Base-by-base conservation (phyloP, 2,113 vertebrate genomes). In the Ammodytes marinus region DNA sequence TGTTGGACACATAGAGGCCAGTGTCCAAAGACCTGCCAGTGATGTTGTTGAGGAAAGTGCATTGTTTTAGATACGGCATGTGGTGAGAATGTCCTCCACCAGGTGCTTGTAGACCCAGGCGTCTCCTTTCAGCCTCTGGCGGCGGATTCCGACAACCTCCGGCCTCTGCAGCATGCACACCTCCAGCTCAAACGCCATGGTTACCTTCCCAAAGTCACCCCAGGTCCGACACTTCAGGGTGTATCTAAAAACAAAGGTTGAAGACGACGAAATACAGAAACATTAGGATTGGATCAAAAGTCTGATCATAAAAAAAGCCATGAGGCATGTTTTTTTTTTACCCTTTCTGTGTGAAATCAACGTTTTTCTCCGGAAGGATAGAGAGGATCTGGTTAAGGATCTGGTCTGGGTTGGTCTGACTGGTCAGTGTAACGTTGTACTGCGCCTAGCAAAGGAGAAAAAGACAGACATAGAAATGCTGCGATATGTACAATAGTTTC, bases 61-160 rank as follows among this genome's bases (percentile, higher is more conserved):
- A 12, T 45, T 63, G 2, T 68, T 27, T 90, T 89, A 97, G 52
- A 97, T 89, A 2, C 93, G 94, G 90, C 94, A 97, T 85, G 95
- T 94, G 42, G 96, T 96, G 8, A 99, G 93, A 79, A 98, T 96
- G 83, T 97, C 96, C 89, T 99, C 98, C 79, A 99, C 94, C 82
- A 99, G 95, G 74, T 96, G 96, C 87, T 99, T 99, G 92, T 99
- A 99, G 74, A 99, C 96, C 98, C 98, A 99, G 46, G 97, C 96
- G 10, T 99, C 98, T 6, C 98, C 98, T 87, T 97, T 98, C 53
- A 99, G 95, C 74, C 97, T 90, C 70, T 98, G 97, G 11, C 97
- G 95, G 12, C 96, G 88, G 81, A 99, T 95, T 2, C 97, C 97
- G 11, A 98, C 85, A 6, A 95, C 96, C 61, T 97, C 95, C 0